These are phyloP conservation scores for Bubo blakistoni DNA, from an alignment of 2,113 vertebrate genomes.

Conservation along the genomic window DNA sequence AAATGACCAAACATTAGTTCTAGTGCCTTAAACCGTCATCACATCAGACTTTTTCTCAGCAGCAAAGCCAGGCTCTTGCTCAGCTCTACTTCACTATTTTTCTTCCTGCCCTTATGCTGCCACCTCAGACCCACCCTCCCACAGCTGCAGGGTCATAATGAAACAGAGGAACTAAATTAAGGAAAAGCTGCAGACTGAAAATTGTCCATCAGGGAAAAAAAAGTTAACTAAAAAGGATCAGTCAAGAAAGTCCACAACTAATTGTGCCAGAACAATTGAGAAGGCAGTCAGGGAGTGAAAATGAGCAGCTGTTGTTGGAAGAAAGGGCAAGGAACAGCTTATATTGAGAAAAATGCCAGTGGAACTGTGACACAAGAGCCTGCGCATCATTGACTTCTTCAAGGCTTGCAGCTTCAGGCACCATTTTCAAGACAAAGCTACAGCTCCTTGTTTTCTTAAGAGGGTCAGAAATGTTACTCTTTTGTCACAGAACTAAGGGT, in stretches of 20 bases:
- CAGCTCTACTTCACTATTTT: background rate
- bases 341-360: background rate
- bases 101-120: background rate
- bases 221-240: background rate
- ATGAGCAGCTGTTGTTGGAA: background rate
- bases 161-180: background rate
- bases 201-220: background rate
- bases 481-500: background rate
- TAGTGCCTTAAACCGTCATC: background rate
- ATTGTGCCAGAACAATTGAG: background rate
- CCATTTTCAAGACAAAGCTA: background rate
- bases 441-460: background rate
- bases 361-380: background rate
- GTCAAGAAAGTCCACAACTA: background rate
- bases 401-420: background rate
- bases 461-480: background rate
- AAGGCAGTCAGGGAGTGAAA: background rate
- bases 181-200: background rate
- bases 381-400: background rate
- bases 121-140: background rate
- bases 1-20: background rate
- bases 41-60: background rate
- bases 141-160: background rate
- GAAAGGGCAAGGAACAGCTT: background rate
- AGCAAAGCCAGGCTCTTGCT: background rate